Percentiles rank a stretch among this genome's conserved stretches.
Evolutionary conservation across 2,888 invertebrate species (phyloP).

Genomic region (Ctena decussata): DNA sequence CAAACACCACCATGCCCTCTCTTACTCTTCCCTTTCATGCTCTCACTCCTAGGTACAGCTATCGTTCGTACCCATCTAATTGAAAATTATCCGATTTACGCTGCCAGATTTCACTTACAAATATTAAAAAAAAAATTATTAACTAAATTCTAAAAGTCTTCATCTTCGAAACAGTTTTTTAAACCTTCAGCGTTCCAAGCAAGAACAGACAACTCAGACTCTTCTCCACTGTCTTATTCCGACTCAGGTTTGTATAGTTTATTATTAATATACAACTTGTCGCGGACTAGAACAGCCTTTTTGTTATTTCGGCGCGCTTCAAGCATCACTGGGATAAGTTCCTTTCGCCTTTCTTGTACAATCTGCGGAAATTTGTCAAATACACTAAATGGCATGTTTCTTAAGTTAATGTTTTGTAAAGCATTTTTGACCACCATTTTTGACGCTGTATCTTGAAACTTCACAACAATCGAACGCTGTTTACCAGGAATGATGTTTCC

Average conservation of each 20-base stretch:
- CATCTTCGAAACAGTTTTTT: not conserved
- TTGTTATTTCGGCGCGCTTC: not conserved
- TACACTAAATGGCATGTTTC: not conserved
- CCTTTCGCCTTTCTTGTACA: not conserved
- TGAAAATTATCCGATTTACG: too few species aligned
- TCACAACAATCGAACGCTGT: not conserved
- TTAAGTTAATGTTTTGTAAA: not conserved
- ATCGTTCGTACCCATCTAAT: slow-evolving; percentile 4
- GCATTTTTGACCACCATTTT: slow-evolving; percentile 11
- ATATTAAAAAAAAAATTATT: slow-evolving; percentile 2
- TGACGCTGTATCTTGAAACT: slow-evolving; percentile 15
- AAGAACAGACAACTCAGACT: not conserved
- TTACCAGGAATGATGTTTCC: not conserved
- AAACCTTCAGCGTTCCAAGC: slow-evolving; percentile 1
- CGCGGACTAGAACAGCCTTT: slow-evolving; percentile 9
- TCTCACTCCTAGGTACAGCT: not conserved
- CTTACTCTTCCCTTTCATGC: not conserved
- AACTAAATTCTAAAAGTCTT: not conserved
- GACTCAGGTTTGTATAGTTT: not conserved
- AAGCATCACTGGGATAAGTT: slow-evolving; percentile 7
- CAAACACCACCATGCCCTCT: slow-evolving; percentile 14
- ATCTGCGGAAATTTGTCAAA: slow-evolving; percentile 13
- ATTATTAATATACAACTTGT: slow-evolving; percentile 23
- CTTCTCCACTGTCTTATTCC: not conserved
- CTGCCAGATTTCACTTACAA: too few species aligned